These are phyloP conservation scores for Smittia aterrima DNA, from an alignment of 2,888 invertebrate genomes.

Conservation along the genomic window DNA sequence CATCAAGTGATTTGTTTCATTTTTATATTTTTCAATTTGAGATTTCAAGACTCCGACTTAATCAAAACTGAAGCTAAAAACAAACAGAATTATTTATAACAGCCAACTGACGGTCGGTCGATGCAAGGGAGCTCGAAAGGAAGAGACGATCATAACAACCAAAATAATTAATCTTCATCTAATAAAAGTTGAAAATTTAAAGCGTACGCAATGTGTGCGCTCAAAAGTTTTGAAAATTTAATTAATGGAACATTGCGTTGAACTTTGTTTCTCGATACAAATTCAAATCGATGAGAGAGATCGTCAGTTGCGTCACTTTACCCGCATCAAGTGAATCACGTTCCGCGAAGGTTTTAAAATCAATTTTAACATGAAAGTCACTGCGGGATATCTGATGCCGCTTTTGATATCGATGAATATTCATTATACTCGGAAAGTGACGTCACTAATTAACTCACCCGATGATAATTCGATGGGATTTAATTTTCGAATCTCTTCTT, in stretches of 20 bases:
- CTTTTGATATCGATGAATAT: no score
- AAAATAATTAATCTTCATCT: conserved; percentile 11
- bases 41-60: not conserved
- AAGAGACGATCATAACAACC: not conserved
- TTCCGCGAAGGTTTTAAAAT: no score
- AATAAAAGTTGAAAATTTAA: not conserved
- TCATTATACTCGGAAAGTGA: no score
- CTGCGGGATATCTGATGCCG: no score
- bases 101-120: not conserved
- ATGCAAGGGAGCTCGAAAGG: not conserved
- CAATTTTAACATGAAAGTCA: no score
- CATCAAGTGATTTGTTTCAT: conserved; percentile 8
- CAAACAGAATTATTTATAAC: conserved; percentile 6
- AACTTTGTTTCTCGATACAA: not conserved
- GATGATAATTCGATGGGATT: not conserved
- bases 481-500: not conserved
- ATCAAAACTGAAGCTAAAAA: not conserved
- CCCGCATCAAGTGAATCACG: no score
- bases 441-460: no score
- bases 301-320: no score
- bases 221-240: not conserved
- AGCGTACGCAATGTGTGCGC: not conserved
- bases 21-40: not conserved
- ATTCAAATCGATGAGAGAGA: no score
- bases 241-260: not conserved